Conservation (phyloP, 2,113 vertebrate genomes). For the Paramisgurnus dabryanus region DNA sequence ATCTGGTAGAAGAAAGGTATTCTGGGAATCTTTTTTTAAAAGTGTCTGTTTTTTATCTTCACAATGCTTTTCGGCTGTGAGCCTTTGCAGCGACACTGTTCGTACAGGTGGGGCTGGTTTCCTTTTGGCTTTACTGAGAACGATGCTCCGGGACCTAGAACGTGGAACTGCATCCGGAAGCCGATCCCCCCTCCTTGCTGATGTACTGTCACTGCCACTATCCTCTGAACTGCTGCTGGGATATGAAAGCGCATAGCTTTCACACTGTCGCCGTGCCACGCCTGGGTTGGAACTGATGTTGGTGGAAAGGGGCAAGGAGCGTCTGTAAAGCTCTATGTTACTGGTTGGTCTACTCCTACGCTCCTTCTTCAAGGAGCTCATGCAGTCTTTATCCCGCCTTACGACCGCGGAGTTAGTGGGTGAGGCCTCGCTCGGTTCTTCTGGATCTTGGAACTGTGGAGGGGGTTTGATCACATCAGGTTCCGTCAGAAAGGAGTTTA, state of each 20-base stretch:
- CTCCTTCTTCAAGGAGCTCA: constrained; percentile 33
- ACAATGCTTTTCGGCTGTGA: constrained; percentile 41
- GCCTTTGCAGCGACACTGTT: constrained; percentile 80
- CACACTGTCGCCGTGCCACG: constrained; percentile 56
- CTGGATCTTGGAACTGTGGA: constrained; percentile 50
- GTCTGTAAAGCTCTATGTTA: constrained; percentile 48
- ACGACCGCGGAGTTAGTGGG: neutral
- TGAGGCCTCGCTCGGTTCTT: constrained; percentile 31
- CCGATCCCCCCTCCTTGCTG: constrained; percentile 64
- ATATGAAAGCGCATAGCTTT: constrained; percentile 76
- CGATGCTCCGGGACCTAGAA: constrained; percentile 77
- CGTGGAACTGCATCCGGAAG: constrained; percentile 70
- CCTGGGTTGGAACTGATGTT: constrained; percentile 67
- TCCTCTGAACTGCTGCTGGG: constrained; percentile 81
- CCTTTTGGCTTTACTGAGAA: constrained; percentile 85
- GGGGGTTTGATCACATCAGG: constrained; percentile 57
- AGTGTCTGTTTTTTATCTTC: constrained; percentile 80
- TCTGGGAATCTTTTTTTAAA: constrained; percentile 65
- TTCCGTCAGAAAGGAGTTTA: constrained; percentile 51
- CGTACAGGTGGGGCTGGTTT: constrained; percentile 83
- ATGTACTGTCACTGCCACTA: constrained; percentile 79
- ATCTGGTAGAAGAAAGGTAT: constrained; percentile 53
- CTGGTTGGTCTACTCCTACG: constrained; percentile 46
- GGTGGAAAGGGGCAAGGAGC: constrained; percentile 71
- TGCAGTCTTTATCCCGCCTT: constrained; percentile 24